Base-by-base conservation (phyloP, 2,113 vertebrate species). In the Hystrix brachyura region DNA sequence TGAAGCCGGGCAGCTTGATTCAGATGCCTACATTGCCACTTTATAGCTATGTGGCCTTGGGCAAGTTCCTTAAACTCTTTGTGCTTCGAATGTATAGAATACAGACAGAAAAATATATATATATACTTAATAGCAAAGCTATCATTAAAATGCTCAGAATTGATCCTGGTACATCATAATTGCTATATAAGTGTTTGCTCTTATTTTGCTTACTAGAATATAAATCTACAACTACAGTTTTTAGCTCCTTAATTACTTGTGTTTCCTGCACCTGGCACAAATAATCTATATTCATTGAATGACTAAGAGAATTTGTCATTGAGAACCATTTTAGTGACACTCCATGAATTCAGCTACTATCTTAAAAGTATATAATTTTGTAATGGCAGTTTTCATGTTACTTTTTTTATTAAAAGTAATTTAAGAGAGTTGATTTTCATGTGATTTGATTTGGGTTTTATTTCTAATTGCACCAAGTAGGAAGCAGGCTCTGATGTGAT, bases 401-500 rank as follows among this genome's bases (percentile, higher is more conserved):
- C 34, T 64, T 82, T 60, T 62, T 57, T 87, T 80, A 59, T 48
- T 72, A 87, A 67, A 81, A 48, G 13, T 29, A 71, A 64, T 74
- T 95, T 82, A 69, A 76, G n/a, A 62, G n/a, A 91, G 48, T 82
- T 95, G 23, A 65, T 76, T 97, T 94, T 65, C 46, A 78, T 9
- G 12, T 87, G 19, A 80, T 53, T 76, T 59, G 29, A 87, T 60
- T 86, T 69, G 59, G 51, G 53, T 85, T 92, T 88, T 23, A 64
- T 95, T 89, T 92, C 85, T 91, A 88, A 81, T 67, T 74, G 10
- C 5, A 71, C 25, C 43, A n/a, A 43, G 69, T 55, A 48, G 34
- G 57, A 87, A 91, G 51, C 18, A 88, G 38, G 27, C 62, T 93
- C 14, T 43, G 76, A 29, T 48, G 46, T 67, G 59, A 38, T 72